Evolutionary conservation across 2,888 invertebrate species (phyloP), one percentile per base, ranked within the genome.

Genomic region (Noctua comes): DNA sequence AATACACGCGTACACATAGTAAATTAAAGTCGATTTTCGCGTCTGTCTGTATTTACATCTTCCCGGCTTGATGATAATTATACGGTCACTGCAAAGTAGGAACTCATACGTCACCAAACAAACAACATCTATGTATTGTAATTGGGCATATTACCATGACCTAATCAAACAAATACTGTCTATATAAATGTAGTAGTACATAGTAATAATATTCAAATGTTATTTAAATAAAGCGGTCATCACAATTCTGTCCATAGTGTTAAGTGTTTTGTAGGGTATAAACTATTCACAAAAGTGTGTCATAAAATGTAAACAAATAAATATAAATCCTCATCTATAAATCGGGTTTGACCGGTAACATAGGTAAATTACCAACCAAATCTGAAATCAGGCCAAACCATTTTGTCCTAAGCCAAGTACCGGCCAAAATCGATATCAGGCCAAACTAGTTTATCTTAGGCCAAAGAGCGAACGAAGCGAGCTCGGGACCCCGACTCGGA

Each of bases 171-270:
- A 65, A 40, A 74, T 65, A 11, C 21, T 27, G n/a, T 65, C 4
- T 64, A 7, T n/a, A 43, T 36, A 27, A 59, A 59, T 59, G 54
- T 18, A 54, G 11, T n/a, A 51, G 11, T 57, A 40, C 51, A 16
- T 54, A 80, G 21, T 16, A 36, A n/a, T 36, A 51, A n/a, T 71
- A 54, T 54, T 54, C 54, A 72, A 54, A 64, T 46, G 18, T 81
- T 54, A 64, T 73, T 79, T 43, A 64, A 46, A 73, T 18, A 80
- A 21, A 80, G 51, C 18, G 13, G 64, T 16, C n/a, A 40, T 57
- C 57, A 48, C 27, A 74, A 57, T 46, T 74, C 36, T 57, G 7
- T 65, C 8, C 18, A 66, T 21, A 31, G 31, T 57, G 54, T 21
- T 74, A 54, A 54, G 54, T 64, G 73, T 36, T 73, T 48, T 76